Base-by-base conservation (phyloP, 2,888 invertebrate genomes). In the Cerastoderma edule region DNA sequence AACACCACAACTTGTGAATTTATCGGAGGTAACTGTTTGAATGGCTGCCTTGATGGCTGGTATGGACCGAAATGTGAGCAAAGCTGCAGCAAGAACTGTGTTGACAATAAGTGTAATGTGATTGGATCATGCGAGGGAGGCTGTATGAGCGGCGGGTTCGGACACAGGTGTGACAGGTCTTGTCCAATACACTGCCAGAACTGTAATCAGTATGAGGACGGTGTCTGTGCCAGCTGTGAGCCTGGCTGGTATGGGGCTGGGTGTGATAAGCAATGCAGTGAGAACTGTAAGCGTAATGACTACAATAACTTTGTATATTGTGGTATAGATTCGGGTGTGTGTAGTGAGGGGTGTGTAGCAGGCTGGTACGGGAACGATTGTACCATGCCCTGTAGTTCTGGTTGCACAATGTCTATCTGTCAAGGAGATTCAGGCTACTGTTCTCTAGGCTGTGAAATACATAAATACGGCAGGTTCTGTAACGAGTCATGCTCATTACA, bases 141-240 rank as follows among this genome's bases (percentile, higher is more conserved):
- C 2, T 86, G 86, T 80, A 46, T 63, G n/a, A 22, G 32, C 2
- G 83, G 81, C 2, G 80, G 80, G 82, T 83, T 65, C 71, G 79
- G 75, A 30, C 50, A 67, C 2, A 63, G 75, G n/a, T 86, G 86
- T 69, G 67, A 75, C 10, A 60, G 75, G 8, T 48, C 28, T 0
- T 83, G 80, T 46, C 82, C 78, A 13, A 44, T 66, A 19, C 69
- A 76, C 46, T 85, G 82, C 50, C 24, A 27, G 19, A 57, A 72
- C 54, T 82, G 78, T 54, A 28, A 57, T 16, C 54, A 67, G 27
- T 78, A 67, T 54, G 27, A 53, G 10, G 66, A 73, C 30, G 71
- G 79, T 35, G 57, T 39, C 13, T 85, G 86, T 70, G 46, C 68
- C 1, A 64, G 54, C 10, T 85, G 85, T 71, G 69, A 78, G 48